These are phyloP conservation scores for Macropodus opercularis DNA, from an alignment of 2,797 vertebrate species.

Conservation along the genomic window DNA sequence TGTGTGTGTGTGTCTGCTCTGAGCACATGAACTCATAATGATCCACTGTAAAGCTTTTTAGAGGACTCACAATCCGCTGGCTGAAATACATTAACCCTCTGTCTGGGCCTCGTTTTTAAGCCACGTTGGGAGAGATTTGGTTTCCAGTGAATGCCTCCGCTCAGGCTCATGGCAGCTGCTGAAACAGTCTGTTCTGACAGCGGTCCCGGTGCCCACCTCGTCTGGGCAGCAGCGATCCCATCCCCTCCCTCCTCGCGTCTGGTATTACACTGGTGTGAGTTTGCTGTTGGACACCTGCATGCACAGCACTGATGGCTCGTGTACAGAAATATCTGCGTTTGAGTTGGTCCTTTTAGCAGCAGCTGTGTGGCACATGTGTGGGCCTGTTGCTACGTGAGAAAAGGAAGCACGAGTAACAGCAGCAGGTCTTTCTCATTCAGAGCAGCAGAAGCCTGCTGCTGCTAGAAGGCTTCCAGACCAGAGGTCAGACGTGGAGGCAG, in stretches of 20 bases:
- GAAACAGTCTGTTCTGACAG: constrained; percentile 36
- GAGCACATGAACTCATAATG: constrained; percentile 53
- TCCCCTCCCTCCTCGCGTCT: constrained; percentile 14
- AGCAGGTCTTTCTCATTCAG: constrained; percentile 13
- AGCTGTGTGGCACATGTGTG: background rate
- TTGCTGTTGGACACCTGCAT: background rate
- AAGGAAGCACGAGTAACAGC: constrained; percentile 24
- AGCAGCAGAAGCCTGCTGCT: constrained; percentile 11
- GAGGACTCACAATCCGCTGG: constrained; percentile 22
- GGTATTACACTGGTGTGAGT: no score
- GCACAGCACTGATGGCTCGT: constrained; percentile 16
- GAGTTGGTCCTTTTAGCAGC: background rate
- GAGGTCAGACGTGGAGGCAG: background rate
- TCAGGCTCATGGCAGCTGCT: constrained; percentile 24
- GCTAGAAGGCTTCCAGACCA: no score
- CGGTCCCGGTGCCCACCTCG: constrained; percentile 29
- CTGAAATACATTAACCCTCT: constrained; percentile 37
- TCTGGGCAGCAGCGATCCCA: constrained; percentile 5
- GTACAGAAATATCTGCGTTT: background rate
- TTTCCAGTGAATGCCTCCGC: constrained; percentile 38
- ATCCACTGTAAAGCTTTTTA: constrained; percentile 44
- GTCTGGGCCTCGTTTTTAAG: constrained; percentile 33
- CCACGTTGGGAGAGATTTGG: constrained; percentile 13
- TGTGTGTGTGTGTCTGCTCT: constrained; percentile 21
- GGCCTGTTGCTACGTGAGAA: constrained; percentile 14